Base-by-base conservation (phyloP, 1,140 invertebrate species). In the Glossosoma conforme region DNA sequence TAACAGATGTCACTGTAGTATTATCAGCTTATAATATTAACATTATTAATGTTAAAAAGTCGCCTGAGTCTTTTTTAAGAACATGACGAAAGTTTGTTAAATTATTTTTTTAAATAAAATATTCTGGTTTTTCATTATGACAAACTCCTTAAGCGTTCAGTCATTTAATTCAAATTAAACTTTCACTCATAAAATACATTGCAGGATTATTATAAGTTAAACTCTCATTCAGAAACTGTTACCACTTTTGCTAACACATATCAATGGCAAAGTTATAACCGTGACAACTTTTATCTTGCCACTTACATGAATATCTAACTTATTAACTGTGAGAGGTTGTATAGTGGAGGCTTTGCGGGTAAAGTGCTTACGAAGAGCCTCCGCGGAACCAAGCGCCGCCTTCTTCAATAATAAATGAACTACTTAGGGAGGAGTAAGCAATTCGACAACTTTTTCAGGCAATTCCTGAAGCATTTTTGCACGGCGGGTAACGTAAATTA, bases 391-490 rank as follows among this genome's bases (percentile, higher is more conserved):
- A 19, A 13, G 40, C 28, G 49, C 50, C 50, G 38, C 52, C 28
- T 40, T 19, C 53, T 14, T 55, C 45, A 49, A 55, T 55, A 55
- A 55, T 55, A 55, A 44, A 55, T 50, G 47, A 55, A 50, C 32
- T 45, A 48, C 53, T 50, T 55, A 41, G 43, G 38, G 42, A 40
- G 42, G 42, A 41, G 47, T 17, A 20, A 45, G 49, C 46, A 24
- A 43, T 50, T 41, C 37, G 45, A 55, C 41, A 41, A 50, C 20
- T 44, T 24, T n/a, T 28, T 28, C 25, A 28, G 6, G n/a, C 25
- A 28, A 8, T 8, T n/a, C 25, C n/a, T 8, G 25, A 6, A 28
- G n/a, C 25, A 28, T 28, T n/a, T 28, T n/a, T 8, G 25, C 25
- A 28, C 25, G 6, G 25, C 25, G 25, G n/a, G 25, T 8, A n/a